Evolutionary conservation across 1,140 invertebrate species (phyloP), one percentile per base, ranked within the genome.

Genomic region (Galleria mellonella): DNA sequence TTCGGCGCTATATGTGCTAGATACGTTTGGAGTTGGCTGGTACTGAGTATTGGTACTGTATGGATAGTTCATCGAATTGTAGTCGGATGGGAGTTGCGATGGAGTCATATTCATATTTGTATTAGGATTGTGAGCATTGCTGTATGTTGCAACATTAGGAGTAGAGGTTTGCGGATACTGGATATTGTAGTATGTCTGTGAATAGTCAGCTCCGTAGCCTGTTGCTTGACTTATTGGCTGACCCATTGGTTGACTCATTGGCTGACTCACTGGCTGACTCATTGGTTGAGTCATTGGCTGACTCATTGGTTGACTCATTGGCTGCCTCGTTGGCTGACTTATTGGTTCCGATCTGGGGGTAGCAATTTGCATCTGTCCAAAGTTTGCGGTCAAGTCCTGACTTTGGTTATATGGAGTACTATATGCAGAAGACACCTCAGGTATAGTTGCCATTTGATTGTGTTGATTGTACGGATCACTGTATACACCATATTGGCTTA

Each of bases 301-400:
- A 9, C 27, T 32, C 32, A 27, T 29, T 4, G 58, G 41, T 4
- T 73, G n/a, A n/a, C n/a, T n/a, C n/a, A 14, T 5, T 11, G 14
- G 14, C n/a, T n/a, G n/a, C n/a, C n/a, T n/a, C n/a, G 7, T 42
- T 1, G 40, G 10, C 7, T 42, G 27, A 9, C 27, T 32, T 36
- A 27, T 29, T 4, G 58, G 41, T 4, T 73, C 72, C 1, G 60
- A 37, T 44, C 78, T 76, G 0, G 60, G 60, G 7, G 32, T 51
- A 4, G 63, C 53, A 0, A 84, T 47, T 17, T 82, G 71, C 78
- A 84, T 79, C 41, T 81, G 68, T 1, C 72, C 59, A 32, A 84
- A 81, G 42, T 67, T 75, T 0, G 68, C 37, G 14, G 53, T 72
- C n/a, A 83, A 56, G 17, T 83, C 72, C 31, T 69, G 62, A 32